Evolutionary conservation across 2,797 vertebrate species (phyloP), one percentile per base, ranked within the genome.

Genomic region (Denticeps clupeoides): DNA sequence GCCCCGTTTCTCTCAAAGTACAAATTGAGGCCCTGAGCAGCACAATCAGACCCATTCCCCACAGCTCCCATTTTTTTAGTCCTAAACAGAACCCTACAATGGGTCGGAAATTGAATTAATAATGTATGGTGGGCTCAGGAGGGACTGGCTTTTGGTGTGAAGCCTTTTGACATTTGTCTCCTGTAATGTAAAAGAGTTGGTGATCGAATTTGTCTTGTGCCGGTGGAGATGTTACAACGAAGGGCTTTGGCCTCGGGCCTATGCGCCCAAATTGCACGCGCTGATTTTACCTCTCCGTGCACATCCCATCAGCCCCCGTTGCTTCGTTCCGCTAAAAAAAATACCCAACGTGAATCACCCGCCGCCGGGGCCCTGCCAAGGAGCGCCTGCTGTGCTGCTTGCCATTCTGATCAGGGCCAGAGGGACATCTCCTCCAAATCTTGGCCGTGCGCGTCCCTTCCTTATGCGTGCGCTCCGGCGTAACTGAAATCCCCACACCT

Each of bases 121-220:
- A 49, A 53, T 47, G 45, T 49, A 45, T 47, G 52, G 43, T 46
- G 53, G 49, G 28, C 51, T 52, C 16, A 24, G 29, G 45, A 55
- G 31, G 45, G 15, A 42, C 28, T 23, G 2, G 10, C 26, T 45
- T 51, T 45, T 41, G 11, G 16, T 19, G 24, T 37, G 53, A 29
- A 24, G 21, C 37, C 40, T 44, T 54, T 49, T 55, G 56, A 47
- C 38, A 37, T 45, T 50, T 53, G 40, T 57, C 25, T 56, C 27
- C 45, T 37, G 8, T 37, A 37, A 25, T 25, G 24, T 25, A 25
- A 24, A 25, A 24, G 24, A 24, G 24, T 25, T 25, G 7, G 31
- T 43, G 58, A 63, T 32, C 42, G 35, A 61, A 25, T 33, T 23
- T 63, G 64, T 65, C 55, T 65, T 54, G 62, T 55, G 59, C 49